Evolutionary conservation across 1,140 invertebrate genomes (phyloP).

Genomic region (Pseudomyrmex gracilis): DNA sequence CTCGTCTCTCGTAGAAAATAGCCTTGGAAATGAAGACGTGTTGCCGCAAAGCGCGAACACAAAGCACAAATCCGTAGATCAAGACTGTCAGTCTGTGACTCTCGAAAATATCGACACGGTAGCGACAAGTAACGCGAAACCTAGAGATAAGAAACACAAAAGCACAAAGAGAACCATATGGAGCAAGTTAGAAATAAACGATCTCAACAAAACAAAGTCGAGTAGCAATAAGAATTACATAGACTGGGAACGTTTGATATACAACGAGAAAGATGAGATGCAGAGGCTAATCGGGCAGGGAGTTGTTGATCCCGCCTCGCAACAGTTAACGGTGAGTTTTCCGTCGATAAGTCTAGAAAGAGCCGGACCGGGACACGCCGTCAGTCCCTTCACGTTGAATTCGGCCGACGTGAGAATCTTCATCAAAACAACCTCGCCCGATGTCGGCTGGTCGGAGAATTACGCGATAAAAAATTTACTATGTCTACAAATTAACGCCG

Average conservation of each 20-base stretch:
- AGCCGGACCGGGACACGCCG: slow-evolving; percentile 75
- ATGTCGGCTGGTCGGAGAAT: slow-evolving; percentile 83
- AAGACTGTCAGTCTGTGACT: slow-evolving; percentile 42
- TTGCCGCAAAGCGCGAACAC: slow-evolving; percentile 40
- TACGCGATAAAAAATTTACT: slow-evolving; percentile 80
- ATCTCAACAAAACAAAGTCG: slow-evolving; percentile 43
- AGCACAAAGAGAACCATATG: slow-evolving; percentile 72
- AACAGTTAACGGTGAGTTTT: slow-evolving; percentile 76
- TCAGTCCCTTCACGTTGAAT: slow-evolving; percentile 80
- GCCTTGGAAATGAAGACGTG: slow-evolving; percentile 50
- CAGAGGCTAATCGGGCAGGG: slow-evolving; percentile 75
- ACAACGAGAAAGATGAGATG: slow-evolving; percentile 78
- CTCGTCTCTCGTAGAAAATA: slow-evolving; percentile 70
- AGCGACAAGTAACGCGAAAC: slow-evolving; percentile 25
- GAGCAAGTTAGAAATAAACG: slow-evolving; percentile 64
- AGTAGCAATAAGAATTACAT: slow-evolving; percentile 70
- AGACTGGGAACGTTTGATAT: slow-evolving; percentile 80
- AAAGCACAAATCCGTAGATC: slow-evolving; percentile 36
- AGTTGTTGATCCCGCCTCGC: slow-evolving; percentile 72
- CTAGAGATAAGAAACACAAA: slow-evolving; percentile 58
- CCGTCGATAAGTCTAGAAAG: slow-evolving; percentile 80
- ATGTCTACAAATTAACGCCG: slow-evolving; percentile 77
- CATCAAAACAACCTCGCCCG: slow-evolving; percentile 82
- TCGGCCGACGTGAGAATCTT: slow-evolving; percentile 79
- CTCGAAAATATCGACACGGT: slow-evolving; percentile 58